Percentiles rank a stretch among this genome's conserved stretches.
Evolutionary conservation across 2,888 invertebrate genomes (phyloP).

Genomic region (Volucella zonaria): DNA sequence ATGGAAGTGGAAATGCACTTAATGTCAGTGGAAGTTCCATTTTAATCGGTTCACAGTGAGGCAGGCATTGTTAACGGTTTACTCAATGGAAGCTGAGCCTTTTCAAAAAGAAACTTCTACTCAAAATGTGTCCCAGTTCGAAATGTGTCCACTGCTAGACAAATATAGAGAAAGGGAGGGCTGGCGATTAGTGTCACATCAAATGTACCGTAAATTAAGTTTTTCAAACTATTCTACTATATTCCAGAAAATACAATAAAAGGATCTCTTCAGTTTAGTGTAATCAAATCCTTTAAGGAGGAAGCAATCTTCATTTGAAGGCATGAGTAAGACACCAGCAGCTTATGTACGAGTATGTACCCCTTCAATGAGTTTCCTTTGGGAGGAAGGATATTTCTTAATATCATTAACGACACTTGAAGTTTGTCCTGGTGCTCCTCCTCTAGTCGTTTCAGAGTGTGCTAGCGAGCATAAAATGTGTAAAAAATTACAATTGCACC

Average conservation of each 20-base stretch:
- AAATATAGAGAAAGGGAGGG: not conserved
- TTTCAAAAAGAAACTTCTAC: slow-evolving; percentile 16
- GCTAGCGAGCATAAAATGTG: slow-evolving; percentile 36
- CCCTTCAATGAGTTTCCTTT: not conserved
- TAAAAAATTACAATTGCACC: slow-evolving; percentile 62
- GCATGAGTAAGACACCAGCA: not conserved
- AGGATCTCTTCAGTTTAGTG: slow-evolving; percentile 26
- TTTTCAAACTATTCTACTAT: slow-evolving; percentile 10
- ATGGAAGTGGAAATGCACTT: slow-evolving; percentile 59
- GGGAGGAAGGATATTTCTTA: slow-evolving; percentile 57
- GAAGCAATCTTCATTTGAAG: not conserved
- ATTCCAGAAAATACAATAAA: slow-evolving; percentile 14
- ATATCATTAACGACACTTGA: slow-evolving; percentile 65
- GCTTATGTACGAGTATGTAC: not conserved
- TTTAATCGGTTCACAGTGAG: slow-evolving; percentile 48
- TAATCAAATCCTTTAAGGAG: slow-evolving; percentile 31
- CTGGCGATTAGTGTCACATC: slow-evolving; percentile 51
- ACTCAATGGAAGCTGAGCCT: slow-evolving; percentile 52
- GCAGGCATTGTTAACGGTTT: slow-evolving; percentile 51
- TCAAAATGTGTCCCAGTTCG: slow-evolving; percentile 11
- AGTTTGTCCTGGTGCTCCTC: slow-evolving; percentile 48
- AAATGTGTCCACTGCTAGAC: slow-evolving; percentile 1
- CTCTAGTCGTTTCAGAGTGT: slow-evolving; percentile 5
- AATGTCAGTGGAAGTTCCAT: slow-evolving; percentile 52
- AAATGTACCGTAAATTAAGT: slow-evolving; percentile 45